Conservation (phyloP, 2,888 invertebrate genomes). For the Halictus quadricinctus region DNA sequence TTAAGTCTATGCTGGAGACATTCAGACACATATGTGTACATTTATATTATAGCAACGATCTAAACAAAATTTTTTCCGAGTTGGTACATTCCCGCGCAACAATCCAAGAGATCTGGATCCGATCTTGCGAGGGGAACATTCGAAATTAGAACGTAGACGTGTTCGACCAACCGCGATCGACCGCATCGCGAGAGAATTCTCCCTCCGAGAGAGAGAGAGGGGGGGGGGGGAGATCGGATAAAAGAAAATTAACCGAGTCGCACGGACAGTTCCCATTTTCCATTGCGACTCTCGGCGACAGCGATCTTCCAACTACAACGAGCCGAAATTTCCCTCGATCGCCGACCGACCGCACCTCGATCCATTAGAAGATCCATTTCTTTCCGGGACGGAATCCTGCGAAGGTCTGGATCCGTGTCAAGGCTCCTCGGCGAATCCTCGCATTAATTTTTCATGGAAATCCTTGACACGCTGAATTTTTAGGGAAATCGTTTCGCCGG, state of each 20-base stretch:
- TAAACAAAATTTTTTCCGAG: not conserved
- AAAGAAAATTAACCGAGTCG: constrained; percentile 20
- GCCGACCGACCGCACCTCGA: not conserved
- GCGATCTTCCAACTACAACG: not conserved
- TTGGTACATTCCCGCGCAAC: not conserved
- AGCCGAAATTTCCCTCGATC: constrained; percentile 1
- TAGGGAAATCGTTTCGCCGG: not conserved
- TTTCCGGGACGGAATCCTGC: not conserved
- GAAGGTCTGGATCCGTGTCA: not conserved
- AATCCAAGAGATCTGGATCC: constrained; percentile 9
- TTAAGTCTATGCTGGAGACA: too few species aligned
- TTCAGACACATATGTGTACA: too few species aligned
- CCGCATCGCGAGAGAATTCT: not conserved
- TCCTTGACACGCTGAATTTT: not conserved
- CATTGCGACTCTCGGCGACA: not conserved
- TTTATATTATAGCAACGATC: not conserved
- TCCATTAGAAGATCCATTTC: not conserved
- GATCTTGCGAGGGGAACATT: constrained; percentile 4
- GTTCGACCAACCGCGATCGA: not conserved
- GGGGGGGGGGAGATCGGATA: not conserved
- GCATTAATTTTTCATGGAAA: not conserved
- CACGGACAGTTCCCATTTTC: constrained; percentile 8
- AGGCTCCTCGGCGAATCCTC: not conserved
- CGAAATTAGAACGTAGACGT: constrained; percentile 27
- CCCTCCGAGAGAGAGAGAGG: not conserved